These are phyloP conservation scores for Phalacrocorax aristotelis DNA, from an alignment of 2,113 vertebrate species.

Conservation along the genomic window DNA sequence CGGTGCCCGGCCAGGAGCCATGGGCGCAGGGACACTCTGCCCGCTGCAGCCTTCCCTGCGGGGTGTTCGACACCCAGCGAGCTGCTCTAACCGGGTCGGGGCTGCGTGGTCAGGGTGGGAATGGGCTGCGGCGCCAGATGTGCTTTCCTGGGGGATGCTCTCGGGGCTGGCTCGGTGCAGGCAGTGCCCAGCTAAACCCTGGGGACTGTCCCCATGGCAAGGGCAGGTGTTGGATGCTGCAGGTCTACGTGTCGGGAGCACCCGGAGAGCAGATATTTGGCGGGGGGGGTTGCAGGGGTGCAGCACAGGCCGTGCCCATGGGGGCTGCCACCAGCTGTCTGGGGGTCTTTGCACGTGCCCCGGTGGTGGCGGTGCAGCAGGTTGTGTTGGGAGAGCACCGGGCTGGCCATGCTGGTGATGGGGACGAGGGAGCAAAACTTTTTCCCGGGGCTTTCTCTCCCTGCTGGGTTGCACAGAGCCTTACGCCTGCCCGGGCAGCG, in stretches of 20 bases:
- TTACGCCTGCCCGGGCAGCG: rapidly evolving
- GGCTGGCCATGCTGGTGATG: background rate
- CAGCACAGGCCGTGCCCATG: rapidly evolving
- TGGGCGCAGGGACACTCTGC: background rate
- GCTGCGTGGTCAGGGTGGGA: rapidly evolving
- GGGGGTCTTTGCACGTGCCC: background rate
- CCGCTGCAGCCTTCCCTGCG: rapidly evolving
- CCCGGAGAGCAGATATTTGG: background rate
- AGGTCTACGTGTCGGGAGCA: rapidly evolving
- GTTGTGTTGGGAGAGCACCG: background rate
- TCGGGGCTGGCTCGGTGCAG: rapidly evolving
- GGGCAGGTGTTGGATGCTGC: background rate
- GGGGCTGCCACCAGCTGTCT: background rate
- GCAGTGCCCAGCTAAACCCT: background rate
- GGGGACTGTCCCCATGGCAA: rapidly evolving
- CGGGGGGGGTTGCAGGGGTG: rapidly evolving
- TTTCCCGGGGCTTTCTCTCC: background rate
- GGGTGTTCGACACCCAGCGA: background rate
- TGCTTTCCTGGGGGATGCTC: background rate
- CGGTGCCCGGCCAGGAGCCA: rapidly evolving
- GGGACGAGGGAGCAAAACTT: background rate
- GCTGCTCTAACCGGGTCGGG: rapidly evolving
- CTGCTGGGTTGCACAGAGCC: rapidly evolving
- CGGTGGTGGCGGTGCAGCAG: rapidly evolving
- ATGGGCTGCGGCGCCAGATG: rapidly evolving